Base-by-base conservation (phyloP, 2,113 vertebrate genomes). In the Rhynchomys soricoides region DNA sequence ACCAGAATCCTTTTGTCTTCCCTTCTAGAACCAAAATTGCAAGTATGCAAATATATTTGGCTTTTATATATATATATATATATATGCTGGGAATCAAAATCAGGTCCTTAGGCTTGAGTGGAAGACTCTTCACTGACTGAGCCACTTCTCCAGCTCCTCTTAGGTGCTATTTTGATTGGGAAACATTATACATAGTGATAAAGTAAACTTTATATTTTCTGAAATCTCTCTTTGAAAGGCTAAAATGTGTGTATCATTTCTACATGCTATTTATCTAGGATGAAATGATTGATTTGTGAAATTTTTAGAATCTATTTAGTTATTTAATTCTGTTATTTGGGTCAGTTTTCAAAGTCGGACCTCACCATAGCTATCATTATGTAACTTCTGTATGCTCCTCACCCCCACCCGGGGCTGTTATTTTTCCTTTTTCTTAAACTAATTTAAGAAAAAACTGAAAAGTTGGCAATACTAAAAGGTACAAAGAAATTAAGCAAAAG, bases 261-360 rank as follows among this genome's bases (percentile, higher is more conserved):
- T 89, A 34, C 5, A 73, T 92, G 17, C 37, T 34, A 83, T 0
- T 40, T 43, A 48, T 37, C 40, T 93, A 34, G 85, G 73, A 95
- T 43, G 17, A 96, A 86, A 50, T 85, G n/a, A 40, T 89, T 96
- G 15, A 77, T 52, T 93, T 96, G 93, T 92, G 96, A 97, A 96
- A 93, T 68, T 97, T 97, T 95, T 62, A 2, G 95, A 86, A 50
- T 70, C 55, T 96, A 79, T 96, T 97, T 98, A 52, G 62, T 98
- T 62, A 70, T 92, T 95, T 79, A 78, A 70, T 70, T 89, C 7
- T 89, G 11, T 13, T 66, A 17, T 93, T 95, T 40, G n/a, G 87
- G 52, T 17, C 40, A 52, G 22, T 52, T 92, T 93, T 89, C 16
- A 52, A 86, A 71, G 8, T 34, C 34, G 88, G 45, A n/a, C 3